These are phyloP conservation scores for Dicrurus megarhynchus DNA, from an alignment of 2,113 vertebrate genomes.

Conservation along the genomic window DNA sequence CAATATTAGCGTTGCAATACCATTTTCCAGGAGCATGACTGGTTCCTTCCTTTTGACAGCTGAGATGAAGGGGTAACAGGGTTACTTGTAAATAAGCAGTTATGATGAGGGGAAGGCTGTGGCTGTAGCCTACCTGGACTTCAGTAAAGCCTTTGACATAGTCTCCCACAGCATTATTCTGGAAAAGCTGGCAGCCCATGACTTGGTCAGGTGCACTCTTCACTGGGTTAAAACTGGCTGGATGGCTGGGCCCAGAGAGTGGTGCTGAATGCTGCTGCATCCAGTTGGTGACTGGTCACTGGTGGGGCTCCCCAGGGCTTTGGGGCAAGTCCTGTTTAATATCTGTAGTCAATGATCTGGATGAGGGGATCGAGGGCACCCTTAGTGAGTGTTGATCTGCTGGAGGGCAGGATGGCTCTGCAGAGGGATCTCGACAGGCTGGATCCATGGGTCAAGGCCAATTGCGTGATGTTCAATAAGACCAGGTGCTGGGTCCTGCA, in stretches of 20 bases:
- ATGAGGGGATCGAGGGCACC: accelerated
- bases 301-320: not conserved
- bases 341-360: not conserved
- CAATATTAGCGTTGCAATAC: not conserved
- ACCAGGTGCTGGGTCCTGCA: not conserved
- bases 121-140: not conserved
- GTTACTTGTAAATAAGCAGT: not conserved
- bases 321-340: not conserved
- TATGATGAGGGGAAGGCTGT: not conserved
- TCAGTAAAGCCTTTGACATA: not conserved
- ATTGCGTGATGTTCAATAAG: accelerated
- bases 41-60: not conserved
- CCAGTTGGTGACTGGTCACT: not conserved
- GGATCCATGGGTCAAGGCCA: not conserved
- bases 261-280: not conserved
- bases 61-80: not conserved
- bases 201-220: not conserved
- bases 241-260: not conserved
- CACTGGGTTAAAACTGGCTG: not conserved
- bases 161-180: not conserved
- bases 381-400: not conserved
- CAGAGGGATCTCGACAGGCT: not conserved
- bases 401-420: not conserved
- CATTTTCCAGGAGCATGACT: not conserved
- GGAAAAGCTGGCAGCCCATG: not conserved